Conservation (phyloP, 2,888 invertebrate species). For the Drosophila birchii region DNA sequence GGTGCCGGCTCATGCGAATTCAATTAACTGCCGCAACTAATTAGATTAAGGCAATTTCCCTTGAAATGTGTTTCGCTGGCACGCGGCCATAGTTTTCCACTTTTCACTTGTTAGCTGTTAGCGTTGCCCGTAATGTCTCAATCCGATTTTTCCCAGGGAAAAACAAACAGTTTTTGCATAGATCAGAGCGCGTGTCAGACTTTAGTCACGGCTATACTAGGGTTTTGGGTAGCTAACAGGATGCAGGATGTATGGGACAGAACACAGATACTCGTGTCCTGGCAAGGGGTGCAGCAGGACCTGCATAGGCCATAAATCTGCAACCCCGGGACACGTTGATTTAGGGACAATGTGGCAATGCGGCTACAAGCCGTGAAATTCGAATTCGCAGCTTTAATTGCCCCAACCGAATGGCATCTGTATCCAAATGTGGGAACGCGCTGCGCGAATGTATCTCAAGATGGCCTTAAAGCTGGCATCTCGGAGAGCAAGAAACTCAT, state of each 20-base stretch:
- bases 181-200: slow-evolving; percentile 57
- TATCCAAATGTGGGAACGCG: slow-evolving; percentile 31
- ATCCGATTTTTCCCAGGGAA: slow-evolving; percentile 68
- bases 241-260: slow-evolving; percentile 12
- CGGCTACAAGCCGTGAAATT: slow-evolving; percentile 66
- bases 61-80: slow-evolving; percentile 57
- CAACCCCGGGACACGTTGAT: slow-evolving; percentile 76
- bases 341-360: slow-evolving; percentile 80
- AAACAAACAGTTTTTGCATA: slow-evolving; percentile 75
- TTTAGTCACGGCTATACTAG: slow-evolving; percentile 54
- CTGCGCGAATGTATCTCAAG: slow-evolving; percentile 22
- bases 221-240: slow-evolving; percentile 1
- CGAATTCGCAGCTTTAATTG: slow-evolving; percentile 64
- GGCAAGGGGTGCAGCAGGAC: slow-evolving; percentile 31
- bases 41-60: slow-evolving; percentile 68
- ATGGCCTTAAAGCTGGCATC: slow-evolving; percentile 49
- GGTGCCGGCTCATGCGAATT: slow-evolving; percentile 61
- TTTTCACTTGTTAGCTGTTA: slow-evolving; percentile 47
- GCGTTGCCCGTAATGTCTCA: slow-evolving; percentile 26
- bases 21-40: slow-evolving; percentile 77
- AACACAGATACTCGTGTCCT: not conserved
- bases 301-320: slow-evolving; percentile 68
- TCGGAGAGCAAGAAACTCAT: slow-evolving; percentile 59
- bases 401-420: slow-evolving; percentile 39
- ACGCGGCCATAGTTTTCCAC: slow-evolving; percentile 61